Conservation (phyloP, 2,113 vertebrate species). For the Genyomyrus donnyi region DNA sequence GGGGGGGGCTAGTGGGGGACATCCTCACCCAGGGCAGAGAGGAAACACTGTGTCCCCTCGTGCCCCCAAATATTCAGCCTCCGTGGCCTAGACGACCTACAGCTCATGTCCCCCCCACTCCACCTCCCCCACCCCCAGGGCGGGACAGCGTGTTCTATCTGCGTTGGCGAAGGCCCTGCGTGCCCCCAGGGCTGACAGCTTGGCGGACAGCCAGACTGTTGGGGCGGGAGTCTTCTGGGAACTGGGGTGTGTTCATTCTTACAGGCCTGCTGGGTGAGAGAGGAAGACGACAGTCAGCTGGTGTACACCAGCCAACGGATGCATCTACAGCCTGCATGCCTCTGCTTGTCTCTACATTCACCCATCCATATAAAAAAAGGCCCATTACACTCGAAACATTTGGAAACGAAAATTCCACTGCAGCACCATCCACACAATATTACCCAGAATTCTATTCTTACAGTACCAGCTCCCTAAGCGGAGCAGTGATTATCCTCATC, state of each 20-base stretch:
- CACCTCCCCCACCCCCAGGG: slow-evolving; percentile 38
- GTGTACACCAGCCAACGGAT: not conserved
- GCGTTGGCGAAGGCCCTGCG: slow-evolving; percentile 88
- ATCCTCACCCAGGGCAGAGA: slow-evolving; percentile 9
- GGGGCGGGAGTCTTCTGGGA: slow-evolving; percentile 75
- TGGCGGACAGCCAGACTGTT: slow-evolving; percentile 84
- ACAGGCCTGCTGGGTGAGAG: slow-evolving; percentile 59
- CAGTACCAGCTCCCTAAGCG: not conserved
- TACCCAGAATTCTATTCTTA: not conserved
- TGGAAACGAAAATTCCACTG: not conserved
- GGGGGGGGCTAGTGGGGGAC: slow-evolving; percentile 13
- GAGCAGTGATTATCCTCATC: not conserved
- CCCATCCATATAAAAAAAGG: not conserved
- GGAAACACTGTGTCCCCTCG: slow-evolving; percentile 5
- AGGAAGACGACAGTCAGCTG: not conserved
- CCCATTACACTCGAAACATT: not conserved
- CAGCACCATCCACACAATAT: not conserved
- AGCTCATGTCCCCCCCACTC: not conserved
- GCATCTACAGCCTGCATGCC: not conserved
- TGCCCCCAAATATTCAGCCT: not conserved
- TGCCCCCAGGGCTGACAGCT: slow-evolving; percentile 82
- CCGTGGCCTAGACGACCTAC: not conserved
- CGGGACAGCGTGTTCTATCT: slow-evolving; percentile 69
- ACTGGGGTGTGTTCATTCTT: slow-evolving; percentile 68
- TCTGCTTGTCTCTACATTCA: not conserved